Evolutionary conservation across 2,888 invertebrate genomes (phyloP), one percentile per base, ranked within the genome.

Genomic region (Dastarcus helophoroides): DNA sequence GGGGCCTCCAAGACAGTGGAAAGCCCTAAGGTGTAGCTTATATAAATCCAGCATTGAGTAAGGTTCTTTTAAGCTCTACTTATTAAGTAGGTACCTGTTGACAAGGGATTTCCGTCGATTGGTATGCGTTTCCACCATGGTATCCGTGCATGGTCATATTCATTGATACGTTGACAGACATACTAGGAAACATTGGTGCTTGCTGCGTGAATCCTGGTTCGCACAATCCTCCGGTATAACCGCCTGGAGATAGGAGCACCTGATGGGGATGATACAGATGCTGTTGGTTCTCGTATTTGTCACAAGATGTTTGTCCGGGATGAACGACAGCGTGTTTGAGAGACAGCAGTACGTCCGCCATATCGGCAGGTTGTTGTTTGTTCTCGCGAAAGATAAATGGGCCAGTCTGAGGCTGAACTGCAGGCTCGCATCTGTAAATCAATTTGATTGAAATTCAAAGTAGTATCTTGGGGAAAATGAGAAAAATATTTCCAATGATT

Each of bases 151-250:
- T 91, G 33, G 93, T 93, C 93, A 94, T 94, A 60, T 91, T 93
- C 93, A 94, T 94, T 46, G 85, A 86, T 0, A 94, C 90, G 55
- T 94, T 94, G 42, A 94, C 91, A 51, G 88, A 89, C 93, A 94
- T 93, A 50, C 89, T 83, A 7, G 91, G 89, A 57, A 86, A 86
- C 40, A 81, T 69, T 0, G 76, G 60, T 3, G 57, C 64, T n/a
- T 29, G 12, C 14, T 26, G 10, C 26, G 8, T 11, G 33, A 22
- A 14, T 25, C 26, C 12, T 41, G 59, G 56, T 9, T 58, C 56
- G 35, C 56, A 55, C 10, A 54, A 40, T 8, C 42, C 37, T 3
- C 51, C 48, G 1, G 53, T 31, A 38, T 59, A 65, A 3, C 50
- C 68, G 46, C 63, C 66, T 46, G 69, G 69, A 9, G 69, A 69